Conservation (phyloP, 2,797 vertebrate species). For the Parotocinclus haroldoi region DNA sequence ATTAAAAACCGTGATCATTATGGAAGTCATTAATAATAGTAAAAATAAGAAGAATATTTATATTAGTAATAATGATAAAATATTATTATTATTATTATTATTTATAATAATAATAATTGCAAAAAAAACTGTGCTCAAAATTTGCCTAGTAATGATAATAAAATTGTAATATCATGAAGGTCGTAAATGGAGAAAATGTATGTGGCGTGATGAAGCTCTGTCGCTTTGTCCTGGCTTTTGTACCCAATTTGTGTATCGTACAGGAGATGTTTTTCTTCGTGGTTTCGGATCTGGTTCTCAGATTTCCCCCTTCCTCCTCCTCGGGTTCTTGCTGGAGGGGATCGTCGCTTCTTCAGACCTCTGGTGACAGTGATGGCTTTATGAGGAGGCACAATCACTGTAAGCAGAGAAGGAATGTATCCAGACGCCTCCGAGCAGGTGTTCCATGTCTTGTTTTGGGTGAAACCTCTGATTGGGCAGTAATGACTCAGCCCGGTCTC, state of each 20-base stretch:
- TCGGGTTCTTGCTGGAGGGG: conserved; percentile 4
- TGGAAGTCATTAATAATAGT: too few relatives aligned
- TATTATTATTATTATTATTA: too few relatives aligned
- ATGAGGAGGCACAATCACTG: conserved; percentile 30
- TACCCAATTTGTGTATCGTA: neutral
- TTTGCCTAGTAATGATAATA: too few relatives aligned
- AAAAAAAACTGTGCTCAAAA: too few relatives aligned
- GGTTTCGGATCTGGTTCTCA: neutral
- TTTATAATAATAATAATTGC: too few relatives aligned
- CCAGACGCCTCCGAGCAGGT: conserved; percentile 2
- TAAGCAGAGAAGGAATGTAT: conserved; percentile 20
- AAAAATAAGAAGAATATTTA: neutral
- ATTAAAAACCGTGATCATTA: too few relatives aligned
- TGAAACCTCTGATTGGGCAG: conserved; percentile 7
- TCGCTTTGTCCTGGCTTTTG: conserved; percentile 12
- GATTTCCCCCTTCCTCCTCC: neutral
- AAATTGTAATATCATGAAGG: too few relatives aligned
- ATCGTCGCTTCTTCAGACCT: conserved; percentile 1
- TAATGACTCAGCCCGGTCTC: neutral
- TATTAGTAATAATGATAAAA: neutral
- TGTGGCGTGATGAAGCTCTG: neutral
- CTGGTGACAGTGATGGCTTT: conserved; percentile 26
- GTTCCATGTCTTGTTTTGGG: conserved; percentile 4
- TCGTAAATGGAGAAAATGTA: too few relatives aligned
- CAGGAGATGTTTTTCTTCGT: neutral